A percentile compares a stretch with the other conserved stretches of the same genome.
Evolutionary conservation across 2,797 vertebrate species (phyloP).

Genomic region (Malurus leucopterus): DNA sequence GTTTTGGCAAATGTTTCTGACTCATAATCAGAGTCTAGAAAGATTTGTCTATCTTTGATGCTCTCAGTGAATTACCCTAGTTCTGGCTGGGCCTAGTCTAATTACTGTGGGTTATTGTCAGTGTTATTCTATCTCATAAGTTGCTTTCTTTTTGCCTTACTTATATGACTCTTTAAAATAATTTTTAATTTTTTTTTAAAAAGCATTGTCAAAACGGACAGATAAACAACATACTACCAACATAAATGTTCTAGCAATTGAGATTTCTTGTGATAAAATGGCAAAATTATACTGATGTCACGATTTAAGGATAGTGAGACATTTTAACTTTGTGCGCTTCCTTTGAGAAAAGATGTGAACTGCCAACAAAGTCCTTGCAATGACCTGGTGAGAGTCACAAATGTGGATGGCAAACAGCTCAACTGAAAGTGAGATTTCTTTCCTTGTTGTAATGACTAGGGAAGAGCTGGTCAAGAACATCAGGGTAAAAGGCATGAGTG

Average conservation of each 20-base stretch:
- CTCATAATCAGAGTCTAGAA: neutral
- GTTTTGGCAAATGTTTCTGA: neutral
- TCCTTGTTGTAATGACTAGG: neutral
- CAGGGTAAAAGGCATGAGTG: neutral
- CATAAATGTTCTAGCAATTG: neutral
- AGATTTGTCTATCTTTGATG: neutral
- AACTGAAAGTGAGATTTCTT: neutral
- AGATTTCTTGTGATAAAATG: neutral
- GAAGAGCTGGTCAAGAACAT: neutral
- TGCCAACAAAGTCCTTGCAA: neutral
- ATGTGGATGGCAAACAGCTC: neutral
- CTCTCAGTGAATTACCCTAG: neutral
- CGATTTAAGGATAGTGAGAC: neutral
- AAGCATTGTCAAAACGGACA: neutral
- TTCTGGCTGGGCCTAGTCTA: neutral
- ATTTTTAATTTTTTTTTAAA: neutral
- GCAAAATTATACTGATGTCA: neutral
- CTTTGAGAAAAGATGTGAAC: neutral
- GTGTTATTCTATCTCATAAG: neutral
- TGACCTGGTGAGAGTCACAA: neutral
- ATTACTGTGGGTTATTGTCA: accelerated
- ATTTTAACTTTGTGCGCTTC: neutral
- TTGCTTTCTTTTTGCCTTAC: neutral
- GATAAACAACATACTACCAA: neutral
- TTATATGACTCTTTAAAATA: neutral